These are phyloP conservation scores for Amiota mariae DNA, from an alignment of 2,888 invertebrate genomes.

Conservation along the genomic window DNA sequence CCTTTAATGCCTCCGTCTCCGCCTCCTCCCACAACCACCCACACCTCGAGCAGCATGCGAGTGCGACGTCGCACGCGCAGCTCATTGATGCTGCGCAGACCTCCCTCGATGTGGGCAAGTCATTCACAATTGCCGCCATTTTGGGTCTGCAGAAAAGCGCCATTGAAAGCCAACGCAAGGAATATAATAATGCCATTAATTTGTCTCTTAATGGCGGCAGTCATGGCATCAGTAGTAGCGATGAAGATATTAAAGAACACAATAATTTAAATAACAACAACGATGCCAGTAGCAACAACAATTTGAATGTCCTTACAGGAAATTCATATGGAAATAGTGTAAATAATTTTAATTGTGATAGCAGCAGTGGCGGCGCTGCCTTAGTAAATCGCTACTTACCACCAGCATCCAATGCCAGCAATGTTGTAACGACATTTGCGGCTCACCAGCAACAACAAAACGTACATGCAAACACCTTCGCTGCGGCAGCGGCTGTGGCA, in stretches of 20 bases:
- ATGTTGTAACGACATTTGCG: conserved; percentile 40
- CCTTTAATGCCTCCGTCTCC: conserved; percentile 21
- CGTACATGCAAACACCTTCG: conserved; percentile 57
- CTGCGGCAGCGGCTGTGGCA: conserved; percentile 59
- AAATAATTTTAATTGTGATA: conserved; percentile 72
- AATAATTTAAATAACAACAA: conserved; percentile 45
- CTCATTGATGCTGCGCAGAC: conserved; percentile 69
- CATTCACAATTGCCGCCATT: conserved; percentile 92
- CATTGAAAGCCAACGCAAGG: conserved; percentile 63
- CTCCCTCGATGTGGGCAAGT: conserved; percentile 77
- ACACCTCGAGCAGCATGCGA: conserved; percentile 27
- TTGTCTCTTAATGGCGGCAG: conserved; percentile 67
- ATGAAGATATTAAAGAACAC: conserved; percentile 40
- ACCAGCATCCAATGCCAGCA: conserved; percentile 45
- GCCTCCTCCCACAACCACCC: conserved; percentile 23
- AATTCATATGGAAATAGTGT: conserved; percentile 55
- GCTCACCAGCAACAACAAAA: conserved; percentile 50
- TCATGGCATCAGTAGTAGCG: conserved; percentile 37
- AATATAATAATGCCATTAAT: conserved; percentile 73
- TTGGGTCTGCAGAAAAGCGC: conserved; percentile 80
- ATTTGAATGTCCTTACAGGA: conserved; percentile 43
- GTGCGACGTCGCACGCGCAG: conserved; percentile 64
- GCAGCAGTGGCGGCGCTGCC: conserved; percentile 45
- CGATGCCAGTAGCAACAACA: conserved; percentile 45
- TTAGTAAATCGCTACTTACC: conserved; percentile 61